Evolutionary conservation across 2,797 vertebrate species (phyloP), one percentile per base, ranked within the genome.

Genomic region (Sebastes trivittatus): DNA sequence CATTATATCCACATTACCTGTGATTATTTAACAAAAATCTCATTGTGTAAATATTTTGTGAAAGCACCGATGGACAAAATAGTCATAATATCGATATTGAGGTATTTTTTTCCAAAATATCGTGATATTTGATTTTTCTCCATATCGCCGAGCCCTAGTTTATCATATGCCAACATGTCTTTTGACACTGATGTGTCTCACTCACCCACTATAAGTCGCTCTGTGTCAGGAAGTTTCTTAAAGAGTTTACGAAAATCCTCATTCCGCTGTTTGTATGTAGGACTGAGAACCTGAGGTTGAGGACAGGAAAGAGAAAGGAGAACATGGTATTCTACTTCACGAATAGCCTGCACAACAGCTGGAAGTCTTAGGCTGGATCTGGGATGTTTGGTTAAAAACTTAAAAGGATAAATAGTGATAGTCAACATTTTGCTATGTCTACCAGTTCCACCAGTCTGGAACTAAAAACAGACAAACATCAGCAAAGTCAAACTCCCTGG

Each of bases 201-300:
- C 97, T 95, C 86, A 98, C 97, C 97, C 82, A 98, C 97, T 22
- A 98, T 98, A 74, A 98, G 96, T 32, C 97, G 95, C 84, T 98
- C 97, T 0, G 96, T 94, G 78, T 98, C 97, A 0, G 97, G 97
- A 68, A 98, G 95, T 62, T 97, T 97, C 94, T 97, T 98, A 67
- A 98, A 98, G 78, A 98, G 94, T 84, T 97, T 98, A 13, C 97
- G 96, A 88, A 98, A 98, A 78, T 98, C 97, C 71, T 98, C 97
- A 0, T 98, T 98, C 20, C 97, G 95, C 72, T 98, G 97, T 87
- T 98, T 98, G 85, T 98, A 98, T 0, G 97, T 98, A 9, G 97
- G 97, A 87, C 97, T 98, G 91, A 98, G 94, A 88, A 97, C 97
- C 97, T 98, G 90, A 30, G 36, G 80, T 13, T 30, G 38, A 78